These are phyloP conservation scores for Unio delphinus DNA, from an alignment of 2,888 invertebrate species.

Conservation along the genomic window DNA sequence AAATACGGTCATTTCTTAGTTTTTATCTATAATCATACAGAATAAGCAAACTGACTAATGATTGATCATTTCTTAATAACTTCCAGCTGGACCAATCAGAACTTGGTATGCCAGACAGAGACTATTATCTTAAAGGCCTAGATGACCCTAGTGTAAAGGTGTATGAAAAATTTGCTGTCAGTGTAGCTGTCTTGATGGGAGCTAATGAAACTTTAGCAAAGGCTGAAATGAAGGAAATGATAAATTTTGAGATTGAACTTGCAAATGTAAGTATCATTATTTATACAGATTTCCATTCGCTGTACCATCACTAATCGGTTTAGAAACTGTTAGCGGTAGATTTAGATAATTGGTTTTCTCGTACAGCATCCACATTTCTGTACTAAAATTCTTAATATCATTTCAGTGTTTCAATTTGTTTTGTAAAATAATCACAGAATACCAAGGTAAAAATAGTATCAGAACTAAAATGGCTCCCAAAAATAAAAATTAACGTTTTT, in stretches of 20 bases:
- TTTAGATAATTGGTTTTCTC: too few relatives aligned
- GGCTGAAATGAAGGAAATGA: conserved; percentile 81
- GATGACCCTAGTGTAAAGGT: conserved; percentile 79
- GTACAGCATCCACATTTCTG: too few relatives aligned
- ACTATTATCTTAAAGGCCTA: conserved; percentile 79
- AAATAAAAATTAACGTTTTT: too few relatives aligned
- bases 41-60: background rate
- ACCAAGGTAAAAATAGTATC: too few relatives aligned
- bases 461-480: too few relatives aligned
- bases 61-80: background rate
- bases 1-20: too few relatives aligned
- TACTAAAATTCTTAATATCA: too few relatives aligned
- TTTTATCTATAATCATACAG: background rate
- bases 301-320: too few relatives aligned
- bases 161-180: conserved; percentile 91
- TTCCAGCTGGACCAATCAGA: conserved; percentile 93
- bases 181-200: conserved; percentile 87
- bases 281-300: too few relatives aligned
- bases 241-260: conserved; percentile 89
- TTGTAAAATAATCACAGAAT: too few relatives aligned
- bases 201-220: conserved; percentile 81
- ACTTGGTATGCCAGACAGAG: conserved; percentile 82
- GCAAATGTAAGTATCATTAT: conserved; percentile 84
- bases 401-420: too few relatives aligned
- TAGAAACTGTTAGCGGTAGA: too few relatives aligned